Evolutionary conservation across 2,113 vertebrate species (phyloP), one percentile per base, ranked within the genome.

Genomic region (Crotophaga sulcirostris): DNA sequence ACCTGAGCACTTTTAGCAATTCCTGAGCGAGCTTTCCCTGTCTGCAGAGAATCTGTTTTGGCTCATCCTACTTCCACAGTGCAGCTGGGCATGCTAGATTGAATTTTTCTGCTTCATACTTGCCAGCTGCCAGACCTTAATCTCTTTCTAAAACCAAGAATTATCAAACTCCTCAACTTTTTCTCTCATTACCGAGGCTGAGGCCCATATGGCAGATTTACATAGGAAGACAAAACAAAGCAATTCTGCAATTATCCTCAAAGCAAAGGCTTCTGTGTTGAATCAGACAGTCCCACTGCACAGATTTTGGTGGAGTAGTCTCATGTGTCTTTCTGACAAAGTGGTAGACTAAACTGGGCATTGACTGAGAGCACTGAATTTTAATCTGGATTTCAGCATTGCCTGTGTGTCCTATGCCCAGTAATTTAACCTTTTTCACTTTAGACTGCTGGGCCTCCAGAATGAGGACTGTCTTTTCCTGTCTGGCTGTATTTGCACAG

Each of bases 201-300:
- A 84, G 83, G 62, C 93, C 89, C 96, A 97, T 97, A 96, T 96
- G 95, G 93, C 87, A 94, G 91, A 97, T 97, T 97, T 95, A 96
- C 96, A 96, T 91, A 96, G 95, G 89, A 88, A 96, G 91, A 96
- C 90, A 94, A 96, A 92, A 93, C 87, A 93, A 94, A 96, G 91
- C 69, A 89, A 63, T 96, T 95, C 89, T 74, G 82, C 84, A 93
- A 90, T 96, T 96, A 92, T 94, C 68, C 89, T 95, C 81, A 77
- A 88, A 97, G 96, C 72, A 95, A 74, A 95, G 69, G 52, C 87
- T 96, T 91, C 62, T 84, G 63, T 90, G 68, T 93, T 76, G 87
- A 80, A 93, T 84, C 70, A 82, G 75, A 58, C 73, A 66, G 66
- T 83, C 77, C 75, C 51, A n/a, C 13, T 75, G 62, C 86, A 92